Conservation (phyloP, 2,797 vertebrate species). For the Enteromius treurensis region DNA sequence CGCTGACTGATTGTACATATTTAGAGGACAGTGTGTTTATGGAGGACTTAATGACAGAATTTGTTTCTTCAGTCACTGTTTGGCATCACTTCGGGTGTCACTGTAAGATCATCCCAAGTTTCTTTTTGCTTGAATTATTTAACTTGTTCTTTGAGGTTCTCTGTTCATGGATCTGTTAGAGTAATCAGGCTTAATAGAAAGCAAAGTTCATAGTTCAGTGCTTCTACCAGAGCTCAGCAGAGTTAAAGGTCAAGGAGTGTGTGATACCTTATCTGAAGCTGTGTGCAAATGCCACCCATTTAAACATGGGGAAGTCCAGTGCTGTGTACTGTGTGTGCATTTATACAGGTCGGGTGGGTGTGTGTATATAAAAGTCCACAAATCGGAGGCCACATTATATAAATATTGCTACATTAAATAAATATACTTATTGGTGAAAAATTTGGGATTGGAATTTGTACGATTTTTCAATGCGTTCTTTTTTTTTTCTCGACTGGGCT, state of each 20-base stretch:
- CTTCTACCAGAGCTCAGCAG: slow-evolving; percentile 29
- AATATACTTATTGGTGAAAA: background rate
- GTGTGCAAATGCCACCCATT: slow-evolving; percentile 41
- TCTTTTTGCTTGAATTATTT: background rate
- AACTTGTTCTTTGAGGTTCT: background rate
- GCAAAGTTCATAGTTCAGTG: slow-evolving; percentile 48
- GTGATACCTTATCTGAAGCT: slow-evolving; percentile 52
- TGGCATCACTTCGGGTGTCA: background rate
- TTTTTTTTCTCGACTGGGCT: background rate
- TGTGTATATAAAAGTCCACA: background rate
- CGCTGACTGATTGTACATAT: background rate
- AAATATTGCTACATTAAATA: background rate
- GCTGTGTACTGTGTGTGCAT: background rate
- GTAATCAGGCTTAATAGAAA: slow-evolving; percentile 11
- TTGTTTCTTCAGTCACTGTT: background rate
- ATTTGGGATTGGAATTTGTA: background rate
- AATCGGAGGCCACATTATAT: background rate
- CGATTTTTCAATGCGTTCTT: background rate
- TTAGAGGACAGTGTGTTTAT: slow-evolving; percentile 5
- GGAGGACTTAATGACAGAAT: background rate
- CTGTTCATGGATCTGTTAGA: background rate
- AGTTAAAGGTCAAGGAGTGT: slow-evolving; percentile 54
- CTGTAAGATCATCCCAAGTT: background rate
- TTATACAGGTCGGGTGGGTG: background rate
- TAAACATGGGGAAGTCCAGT: background rate